phyloP scores from a whole-genome alignment of 2,797 vertebrate genomes.

The Lithobates sylvaticus region DNA sequence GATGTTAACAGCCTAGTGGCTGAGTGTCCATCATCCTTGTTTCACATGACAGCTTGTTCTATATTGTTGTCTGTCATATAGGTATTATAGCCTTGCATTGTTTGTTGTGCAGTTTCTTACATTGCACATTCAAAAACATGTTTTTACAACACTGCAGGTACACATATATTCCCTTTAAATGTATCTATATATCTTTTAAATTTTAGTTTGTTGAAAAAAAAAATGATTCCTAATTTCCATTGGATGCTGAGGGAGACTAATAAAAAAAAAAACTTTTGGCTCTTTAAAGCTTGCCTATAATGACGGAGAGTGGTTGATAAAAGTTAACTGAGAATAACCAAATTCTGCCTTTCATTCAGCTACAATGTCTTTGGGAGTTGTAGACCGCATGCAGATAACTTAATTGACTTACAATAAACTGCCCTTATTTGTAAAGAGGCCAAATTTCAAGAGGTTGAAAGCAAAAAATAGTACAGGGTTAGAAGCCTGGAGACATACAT shows the following conservation, averaged over 20 bases:
- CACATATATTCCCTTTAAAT: background rate
- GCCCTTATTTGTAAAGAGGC: constrained; percentile 31
- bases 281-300: background rate
- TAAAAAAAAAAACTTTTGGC: background rate
- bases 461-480: constrained; percentile 24
- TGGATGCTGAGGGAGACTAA: background rate
- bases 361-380: constrained; percentile 11
- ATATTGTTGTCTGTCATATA: background rate
- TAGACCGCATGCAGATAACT: constrained; percentile 41
- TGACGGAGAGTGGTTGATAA: constrained; percentile 20
- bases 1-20: constrained; percentile 8
- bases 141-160: background rate
- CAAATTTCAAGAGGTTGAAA: constrained; percentile 35
- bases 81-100: background rate
- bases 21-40: constrained; percentile 16
- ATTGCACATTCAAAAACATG: background rate
- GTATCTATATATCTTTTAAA: background rate
- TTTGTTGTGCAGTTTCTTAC: background rate
- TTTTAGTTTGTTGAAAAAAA: background rate
- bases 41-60: constrained; percentile 10
- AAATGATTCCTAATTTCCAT: background rate
- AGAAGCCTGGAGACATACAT: background rate
- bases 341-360: constrained; percentile 21
- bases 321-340: constrained; percentile 42
- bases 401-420: constrained; percentile 38